Percentiles rank a stretch among this genome's conserved stretches.
phyloP scores from a whole-genome alignment of 2,888 invertebrate genomes.

The Erebia aethiops region DNA sequence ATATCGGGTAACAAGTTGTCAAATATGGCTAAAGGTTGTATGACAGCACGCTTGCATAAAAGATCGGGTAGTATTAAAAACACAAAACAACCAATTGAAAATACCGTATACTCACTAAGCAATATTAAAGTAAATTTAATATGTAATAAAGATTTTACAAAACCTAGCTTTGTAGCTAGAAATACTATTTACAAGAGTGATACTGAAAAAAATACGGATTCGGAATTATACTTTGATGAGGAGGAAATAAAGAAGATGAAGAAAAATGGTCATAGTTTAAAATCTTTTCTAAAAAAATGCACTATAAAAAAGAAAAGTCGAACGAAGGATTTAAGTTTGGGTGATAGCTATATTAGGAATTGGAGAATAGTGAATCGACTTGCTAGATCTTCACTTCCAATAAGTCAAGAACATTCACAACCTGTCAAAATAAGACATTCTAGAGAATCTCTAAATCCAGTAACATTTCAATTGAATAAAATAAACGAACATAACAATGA shows the following conservation, averaged over 20 bases:
- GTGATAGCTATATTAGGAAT: neutral
- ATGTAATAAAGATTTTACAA: conserved; percentile 50
- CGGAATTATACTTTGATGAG: conserved; percentile 34
- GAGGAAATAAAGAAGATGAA: conserved; percentile 31
- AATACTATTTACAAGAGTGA: conserved; percentile 10
- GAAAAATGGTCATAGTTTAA: conserved; percentile 44
- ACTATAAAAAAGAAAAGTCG: conserved; percentile 37
- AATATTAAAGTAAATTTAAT: conserved; percentile 67
- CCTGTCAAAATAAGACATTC: neutral
- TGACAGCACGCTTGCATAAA: conserved; percentile 38
- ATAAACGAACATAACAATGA: neutral
- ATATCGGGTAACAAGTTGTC: conserved; percentile 45
- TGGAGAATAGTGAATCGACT: neutral
- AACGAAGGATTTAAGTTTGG: conserved; percentile 33
- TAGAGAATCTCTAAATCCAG: neutral
- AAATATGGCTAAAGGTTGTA: conserved; percentile 41
- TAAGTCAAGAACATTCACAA: neutral
- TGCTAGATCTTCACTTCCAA: neutral
- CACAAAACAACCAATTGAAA: conserved; percentile 1
- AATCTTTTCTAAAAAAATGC: conserved; percentile 43
- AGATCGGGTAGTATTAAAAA: conserved; percentile 26
- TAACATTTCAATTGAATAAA: neutral
- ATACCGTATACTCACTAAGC: conserved; percentile 58
- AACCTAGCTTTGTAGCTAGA: conserved; percentile 15
- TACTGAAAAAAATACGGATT: conserved; percentile 19